These are phyloP conservation scores for Caenorhabditis tropicalis DNA, from an alignment of 1,140 invertebrate species.

Conservation along the genomic window DNA sequence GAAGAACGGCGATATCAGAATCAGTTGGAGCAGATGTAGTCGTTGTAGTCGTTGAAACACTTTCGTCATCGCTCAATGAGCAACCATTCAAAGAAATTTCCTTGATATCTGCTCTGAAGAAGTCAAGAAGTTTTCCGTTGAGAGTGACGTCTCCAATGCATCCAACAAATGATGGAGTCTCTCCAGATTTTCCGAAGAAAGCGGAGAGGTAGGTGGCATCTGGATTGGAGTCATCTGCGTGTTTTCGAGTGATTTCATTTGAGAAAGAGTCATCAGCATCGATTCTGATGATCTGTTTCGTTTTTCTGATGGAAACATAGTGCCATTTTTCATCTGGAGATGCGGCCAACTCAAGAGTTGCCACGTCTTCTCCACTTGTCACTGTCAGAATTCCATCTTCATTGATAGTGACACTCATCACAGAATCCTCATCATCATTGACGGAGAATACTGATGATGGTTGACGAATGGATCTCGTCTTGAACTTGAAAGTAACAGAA, in stretches of 20 bases:
- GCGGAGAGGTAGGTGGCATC: conserved; percentile 10
- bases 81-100: conserved; percentile 77
- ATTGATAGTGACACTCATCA: conserved; percentile 78
- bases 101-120: conserved; percentile 76
- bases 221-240: conserved; percentile 30
- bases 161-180: conserved; percentile 77
- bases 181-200: conserved; percentile 51
- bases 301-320: conserved; percentile 83
- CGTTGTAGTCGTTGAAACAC: not conserved
- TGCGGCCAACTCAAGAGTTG: conserved; percentile 74
- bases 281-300: conserved; percentile 76
- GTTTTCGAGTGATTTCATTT: conserved; percentile 64
- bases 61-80: conserved; percentile 68
- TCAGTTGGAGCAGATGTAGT: not conserved
- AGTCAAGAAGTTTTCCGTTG: conserved; percentile 83
- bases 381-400: conserved; percentile 80
- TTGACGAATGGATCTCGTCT: conserved; percentile 77
- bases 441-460: conserved; percentile 82
- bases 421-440: conserved; percentile 77
- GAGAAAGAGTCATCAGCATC: conserved; percentile 82
- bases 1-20: not conserved
- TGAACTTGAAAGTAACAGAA: conserved; percentile 87
- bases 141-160: conserved; percentile 87
- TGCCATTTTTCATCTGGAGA: conserved; percentile 86
- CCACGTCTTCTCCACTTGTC: conserved; percentile 66